Base-by-base conservation (phyloP, 1,140 invertebrate species). In the Rhagoletis zephyria region DNA sequence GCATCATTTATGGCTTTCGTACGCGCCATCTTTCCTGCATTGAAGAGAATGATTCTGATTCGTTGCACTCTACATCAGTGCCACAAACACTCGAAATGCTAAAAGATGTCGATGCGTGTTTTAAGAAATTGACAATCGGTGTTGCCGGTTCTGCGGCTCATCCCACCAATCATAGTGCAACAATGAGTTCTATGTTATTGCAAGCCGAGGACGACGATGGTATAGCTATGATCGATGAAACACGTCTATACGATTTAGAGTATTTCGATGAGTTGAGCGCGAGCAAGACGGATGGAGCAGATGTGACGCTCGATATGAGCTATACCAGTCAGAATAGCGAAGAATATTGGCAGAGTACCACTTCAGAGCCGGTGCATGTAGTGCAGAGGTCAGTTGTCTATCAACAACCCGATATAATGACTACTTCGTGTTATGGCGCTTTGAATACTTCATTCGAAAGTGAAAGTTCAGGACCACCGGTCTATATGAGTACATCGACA, bases 11-110 rank as follows among this genome's bases (percentile, higher is more conserved):
- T 87, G 91, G 92, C 7, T 92, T 93, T 88, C 91, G 92, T 40
- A 93, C 92, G 7, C 90, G 92, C 0, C 92, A 93, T 87, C 86
- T 93, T 81, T 93, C 92, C 81, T 93, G 92, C 89, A 93, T 93
- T 85, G 91, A 93, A 85, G 92, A 93, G 86, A 93, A 93, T 16
- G 92, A 93, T 87, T 91, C 92, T 45, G 92, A 93, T 67, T 93
- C 92, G 2, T 85, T 91, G 81, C 91, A 92, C 77, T 90, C 92
- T 5, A 90, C 90, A 0, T 92, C 91, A 12, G 88, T 92, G 70
- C 91, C 91, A 45, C 89, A 90, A 48, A 90, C 91, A 40, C 89
- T 91, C 61, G 92, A 93, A 81, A 88, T 93, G 65, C 91, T 93
- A 88, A 90, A 93, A 87, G 89, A 92, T 87, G 92, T 91, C 19